Evolutionary conservation across 2,797 vertebrate species (phyloP).

Genomic region (Anguilla marmorata): DNA sequence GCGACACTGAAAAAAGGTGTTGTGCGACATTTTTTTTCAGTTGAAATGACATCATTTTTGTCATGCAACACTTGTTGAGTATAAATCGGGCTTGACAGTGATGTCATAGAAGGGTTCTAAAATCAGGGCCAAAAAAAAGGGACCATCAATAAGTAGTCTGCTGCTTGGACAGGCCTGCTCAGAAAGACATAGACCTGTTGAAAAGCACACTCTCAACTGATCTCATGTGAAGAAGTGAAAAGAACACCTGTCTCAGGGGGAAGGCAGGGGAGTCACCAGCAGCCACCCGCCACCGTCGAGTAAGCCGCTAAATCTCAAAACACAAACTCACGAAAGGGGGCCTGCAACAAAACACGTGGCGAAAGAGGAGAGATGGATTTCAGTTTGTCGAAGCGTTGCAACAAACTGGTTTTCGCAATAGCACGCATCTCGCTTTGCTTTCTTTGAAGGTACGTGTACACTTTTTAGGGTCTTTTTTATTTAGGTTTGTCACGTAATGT

Average conservation of each 20-base stretch:
- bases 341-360: not conserved
- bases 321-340: slow-evolving; percentile 15
- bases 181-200: slow-evolving; percentile 18
- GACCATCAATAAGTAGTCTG: slow-evolving; percentile 5
- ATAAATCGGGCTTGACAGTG: not conserved
- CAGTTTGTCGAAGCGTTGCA: not conserved
- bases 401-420: not conserved
- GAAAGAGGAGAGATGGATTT: slow-evolving; percentile 2
- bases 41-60: no score
- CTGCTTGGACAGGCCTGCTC: slow-evolving; percentile 14
- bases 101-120: not conserved
- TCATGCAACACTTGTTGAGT: no score
- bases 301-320: slow-evolving; percentile 11
- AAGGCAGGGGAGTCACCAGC: not conserved
- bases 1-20: no score
- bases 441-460: not conserved
- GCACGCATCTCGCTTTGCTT: not conserved
- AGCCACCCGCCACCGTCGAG: not conserved
- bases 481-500: not conserved
- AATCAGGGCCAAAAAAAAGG: not conserved
- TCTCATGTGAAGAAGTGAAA: not conserved
- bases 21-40: no score
- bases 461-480: not conserved
- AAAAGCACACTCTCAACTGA: slow-evolving; percentile 9
- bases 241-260: slow-evolving; percentile 11